Conservation (phyloP, 2,797 vertebrate species). For the Saxicola maurus region DNA sequence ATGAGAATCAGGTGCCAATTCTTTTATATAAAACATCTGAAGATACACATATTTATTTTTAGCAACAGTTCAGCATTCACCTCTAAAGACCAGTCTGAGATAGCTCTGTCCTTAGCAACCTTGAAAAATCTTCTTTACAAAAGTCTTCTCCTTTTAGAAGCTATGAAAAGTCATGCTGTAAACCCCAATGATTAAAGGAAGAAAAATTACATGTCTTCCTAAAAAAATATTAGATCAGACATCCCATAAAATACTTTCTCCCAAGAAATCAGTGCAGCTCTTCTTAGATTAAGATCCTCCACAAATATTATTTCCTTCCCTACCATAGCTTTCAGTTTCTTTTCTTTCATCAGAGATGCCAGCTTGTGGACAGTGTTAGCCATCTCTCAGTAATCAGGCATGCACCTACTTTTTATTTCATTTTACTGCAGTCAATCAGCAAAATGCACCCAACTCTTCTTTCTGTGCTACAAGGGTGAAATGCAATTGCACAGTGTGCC, state of each 20-base stretch:
- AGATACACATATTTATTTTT: not conserved
- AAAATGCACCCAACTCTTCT: not conserved
- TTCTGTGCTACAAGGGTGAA: not conserved
- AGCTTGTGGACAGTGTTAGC: not conserved
- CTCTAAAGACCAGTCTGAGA: not conserved
- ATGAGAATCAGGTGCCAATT: rapidly evolving
- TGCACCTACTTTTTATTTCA: not conserved
- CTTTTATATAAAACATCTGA: not conserved
- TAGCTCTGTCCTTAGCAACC: not conserved
- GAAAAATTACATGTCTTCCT: not conserved
- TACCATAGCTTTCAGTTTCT: not conserved
- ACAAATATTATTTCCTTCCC: not conserved
- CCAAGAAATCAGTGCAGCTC: not conserved
- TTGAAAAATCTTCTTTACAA: not conserved
- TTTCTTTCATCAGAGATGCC: not conserved
- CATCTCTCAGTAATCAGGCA: not conserved
- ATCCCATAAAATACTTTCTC: not conserved
- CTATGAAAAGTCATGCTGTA: not conserved
- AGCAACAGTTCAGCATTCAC: not conserved
- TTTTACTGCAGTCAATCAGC: not conserved
- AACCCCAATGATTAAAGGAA: not conserved
- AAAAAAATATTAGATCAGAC: not conserved
- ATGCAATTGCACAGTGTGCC: not conserved
- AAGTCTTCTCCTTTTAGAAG: not conserved
- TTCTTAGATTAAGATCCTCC: not conserved